Evolutionary conservation across 2,888 invertebrate species (phyloP).

Genomic region (Phyllotreta cruciferae): DNA sequence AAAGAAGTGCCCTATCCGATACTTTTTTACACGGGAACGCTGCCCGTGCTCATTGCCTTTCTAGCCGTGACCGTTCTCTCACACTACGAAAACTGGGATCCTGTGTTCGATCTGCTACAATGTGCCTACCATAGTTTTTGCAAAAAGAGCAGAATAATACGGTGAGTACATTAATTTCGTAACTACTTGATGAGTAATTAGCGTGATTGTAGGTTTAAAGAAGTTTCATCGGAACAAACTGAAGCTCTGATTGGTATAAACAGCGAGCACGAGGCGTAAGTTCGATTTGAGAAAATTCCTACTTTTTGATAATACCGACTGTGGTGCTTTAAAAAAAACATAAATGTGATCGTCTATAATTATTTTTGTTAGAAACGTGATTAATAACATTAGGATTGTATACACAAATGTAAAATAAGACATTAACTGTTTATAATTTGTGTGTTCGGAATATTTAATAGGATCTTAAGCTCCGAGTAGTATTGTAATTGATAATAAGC

Average conservation of each 20-base stretch:
- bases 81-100: constrained; percentile 85
- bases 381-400: constrained; percentile 30
- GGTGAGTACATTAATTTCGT: constrained; percentile 54
- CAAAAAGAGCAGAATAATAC: constrained; percentile 61
- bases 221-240: constrained; percentile 72
- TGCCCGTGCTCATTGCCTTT: constrained; percentile 80
- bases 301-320: constrained; percentile 31
- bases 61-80: constrained; percentile 73
- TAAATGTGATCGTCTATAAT: constrained; percentile 39
- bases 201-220: constrained; percentile 63
- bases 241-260: constrained; percentile 71
- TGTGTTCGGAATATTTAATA: constrained; percentile 10
- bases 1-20: constrained; percentile 72
- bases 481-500: neutral
- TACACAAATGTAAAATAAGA: constrained; percentile 16
- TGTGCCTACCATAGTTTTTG: constrained; percentile 62
- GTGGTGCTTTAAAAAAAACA: constrained; percentile 39
- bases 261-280: constrained; percentile 65
- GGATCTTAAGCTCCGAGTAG: neutral
- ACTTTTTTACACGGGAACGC: constrained; percentile 78
- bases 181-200: constrained; percentile 24
- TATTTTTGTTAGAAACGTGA: constrained; percentile 36
- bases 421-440: constrained; percentile 16
- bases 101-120: constrained; percentile 67
- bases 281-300: constrained; percentile 19